These are phyloP conservation scores for Antheraea pernyi DNA, from an alignment of 1,140 invertebrate species.

Conservation along the genomic window DNA sequence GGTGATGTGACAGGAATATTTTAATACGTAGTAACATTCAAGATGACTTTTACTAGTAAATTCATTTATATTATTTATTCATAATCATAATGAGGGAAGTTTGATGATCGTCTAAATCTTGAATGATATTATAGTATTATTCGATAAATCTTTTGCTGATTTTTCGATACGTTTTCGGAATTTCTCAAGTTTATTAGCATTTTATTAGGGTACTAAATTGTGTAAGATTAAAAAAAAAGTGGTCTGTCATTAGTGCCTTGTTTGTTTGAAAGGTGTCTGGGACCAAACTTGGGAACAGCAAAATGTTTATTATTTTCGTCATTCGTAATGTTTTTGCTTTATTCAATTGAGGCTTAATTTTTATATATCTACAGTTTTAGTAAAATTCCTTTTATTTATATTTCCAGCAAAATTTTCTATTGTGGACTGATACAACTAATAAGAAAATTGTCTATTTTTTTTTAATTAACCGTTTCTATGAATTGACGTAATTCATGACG, in stretches of 20 bases:
- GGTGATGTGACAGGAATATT: neutral
- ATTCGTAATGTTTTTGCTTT: neutral
- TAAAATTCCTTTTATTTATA: no score
- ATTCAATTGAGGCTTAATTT: neutral
- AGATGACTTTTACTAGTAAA: neutral
- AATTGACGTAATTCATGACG: no score
- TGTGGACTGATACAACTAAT: no score
- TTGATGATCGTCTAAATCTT: neutral
- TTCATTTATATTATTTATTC: neutral
- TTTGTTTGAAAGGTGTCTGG: constrained; percentile 9
- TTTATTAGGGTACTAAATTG: neutral
- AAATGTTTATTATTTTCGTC: constrained; percentile 14
- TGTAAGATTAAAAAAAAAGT: neutral
- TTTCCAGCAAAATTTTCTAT: no score
- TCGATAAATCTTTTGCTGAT: neutral
- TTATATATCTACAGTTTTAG: neutral
- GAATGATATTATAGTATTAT: neutral
- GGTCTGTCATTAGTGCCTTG: neutral
- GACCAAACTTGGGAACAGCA: constrained; percentile 31
- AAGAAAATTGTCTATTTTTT: no score
- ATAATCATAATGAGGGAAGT: neutral
- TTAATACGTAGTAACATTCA: neutral
- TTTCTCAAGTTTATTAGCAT: neutral
- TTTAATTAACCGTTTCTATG: no score
- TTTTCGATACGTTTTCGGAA: neutral